A percentile compares a stretch with the other conserved stretches of the same genome.
Conservation (phyloP, 2,888 invertebrate genomes). For the Agrotis ipsilon region DNA sequence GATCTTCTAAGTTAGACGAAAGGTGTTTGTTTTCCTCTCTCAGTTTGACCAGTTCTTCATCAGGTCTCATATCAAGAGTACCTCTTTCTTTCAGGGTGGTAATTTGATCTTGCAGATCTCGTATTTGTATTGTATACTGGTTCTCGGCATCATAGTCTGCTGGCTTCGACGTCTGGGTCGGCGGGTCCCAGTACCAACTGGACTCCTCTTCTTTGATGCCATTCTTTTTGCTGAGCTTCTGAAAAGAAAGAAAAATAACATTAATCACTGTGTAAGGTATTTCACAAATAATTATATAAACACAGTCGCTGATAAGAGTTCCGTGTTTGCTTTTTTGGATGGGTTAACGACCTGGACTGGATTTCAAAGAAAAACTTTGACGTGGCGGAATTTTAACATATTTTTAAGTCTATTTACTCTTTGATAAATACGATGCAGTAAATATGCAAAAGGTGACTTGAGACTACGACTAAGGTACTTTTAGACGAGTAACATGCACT, state of each 20-base stretch:
- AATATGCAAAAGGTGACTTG: background rate
- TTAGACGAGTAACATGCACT: background rate
- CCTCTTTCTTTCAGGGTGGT: conserved; percentile 82
- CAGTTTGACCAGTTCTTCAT: conserved; percentile 87
- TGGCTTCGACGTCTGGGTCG: conserved; percentile 73
- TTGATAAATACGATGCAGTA: conserved; percentile 6
- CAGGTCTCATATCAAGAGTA: conserved; percentile 71
- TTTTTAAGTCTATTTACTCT: conserved; percentile 13
- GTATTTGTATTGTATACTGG: conserved; percentile 82
- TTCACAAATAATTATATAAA: conserved; percentile 10
- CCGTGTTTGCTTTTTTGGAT: conserved; percentile 28
- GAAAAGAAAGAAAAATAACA: conserved; percentile 75
- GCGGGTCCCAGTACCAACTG: conserved; percentile 91
- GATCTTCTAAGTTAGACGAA: conserved; percentile 92
- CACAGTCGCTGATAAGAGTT: conserved; percentile 29
- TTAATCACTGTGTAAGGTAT: conserved; percentile 6
- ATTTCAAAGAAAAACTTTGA: background rate
- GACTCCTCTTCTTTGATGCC: conserved; percentile 87
- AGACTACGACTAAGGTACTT: too few relatives aligned
- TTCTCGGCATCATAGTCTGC: conserved; percentile 72
- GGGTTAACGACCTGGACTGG: conserved; percentile 28
- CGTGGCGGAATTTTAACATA: background rate
- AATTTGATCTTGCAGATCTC: conserved; percentile 82
- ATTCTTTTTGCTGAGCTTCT: conserved; percentile 85
- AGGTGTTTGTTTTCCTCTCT: conserved; percentile 91